Conservation (phyloP, 30 jellyfish, hydroid and myxozoan species). For the Nemopilema nomurai region DNA sequence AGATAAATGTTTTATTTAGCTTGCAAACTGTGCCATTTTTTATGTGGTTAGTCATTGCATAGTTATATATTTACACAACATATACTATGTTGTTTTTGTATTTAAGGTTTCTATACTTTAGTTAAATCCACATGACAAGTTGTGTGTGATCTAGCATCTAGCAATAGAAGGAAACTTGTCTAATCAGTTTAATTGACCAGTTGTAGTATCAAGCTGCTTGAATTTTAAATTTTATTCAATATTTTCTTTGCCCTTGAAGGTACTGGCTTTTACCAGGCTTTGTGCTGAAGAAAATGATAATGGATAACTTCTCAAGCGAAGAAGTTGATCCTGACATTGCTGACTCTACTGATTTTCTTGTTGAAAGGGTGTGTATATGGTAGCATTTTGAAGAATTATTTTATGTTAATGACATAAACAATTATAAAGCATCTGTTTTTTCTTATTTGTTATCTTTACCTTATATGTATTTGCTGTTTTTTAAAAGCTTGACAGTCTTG, state of each 20-base stretch:
- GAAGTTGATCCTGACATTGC: constrained; percentile 98
- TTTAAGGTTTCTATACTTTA: too few species aligned
- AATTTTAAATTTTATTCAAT: too few species aligned
- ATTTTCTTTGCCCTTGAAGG: constrained; percentile 24
- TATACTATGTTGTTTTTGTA: too few species aligned
- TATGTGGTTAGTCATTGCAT: too few species aligned
- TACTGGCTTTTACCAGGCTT: constrained; percentile 99
- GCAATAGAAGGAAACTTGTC: neutral
- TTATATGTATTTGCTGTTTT: neutral
- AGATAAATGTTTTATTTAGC: neutral
- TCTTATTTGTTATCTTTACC: neutral
- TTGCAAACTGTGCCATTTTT: too few species aligned
- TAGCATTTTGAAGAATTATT: neutral
- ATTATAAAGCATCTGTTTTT: neutral
- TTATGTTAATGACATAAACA: too few species aligned
- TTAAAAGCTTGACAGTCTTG: constrained; percentile 89
- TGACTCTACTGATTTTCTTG: constrained; percentile 95
- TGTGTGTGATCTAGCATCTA: neutral
- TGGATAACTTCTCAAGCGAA: constrained; percentile 86
- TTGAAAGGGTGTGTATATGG: constrained; percentile 75
- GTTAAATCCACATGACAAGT: neutral
- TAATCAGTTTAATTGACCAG: too few species aligned
- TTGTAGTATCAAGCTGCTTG: too few species aligned
- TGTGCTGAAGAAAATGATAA: constrained; percentile 89
- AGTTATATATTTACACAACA: too few species aligned